phyloP scores from a whole-genome alignment of 2,797 vertebrate genomes.

The Rhinatrema bivittatum region DNA sequence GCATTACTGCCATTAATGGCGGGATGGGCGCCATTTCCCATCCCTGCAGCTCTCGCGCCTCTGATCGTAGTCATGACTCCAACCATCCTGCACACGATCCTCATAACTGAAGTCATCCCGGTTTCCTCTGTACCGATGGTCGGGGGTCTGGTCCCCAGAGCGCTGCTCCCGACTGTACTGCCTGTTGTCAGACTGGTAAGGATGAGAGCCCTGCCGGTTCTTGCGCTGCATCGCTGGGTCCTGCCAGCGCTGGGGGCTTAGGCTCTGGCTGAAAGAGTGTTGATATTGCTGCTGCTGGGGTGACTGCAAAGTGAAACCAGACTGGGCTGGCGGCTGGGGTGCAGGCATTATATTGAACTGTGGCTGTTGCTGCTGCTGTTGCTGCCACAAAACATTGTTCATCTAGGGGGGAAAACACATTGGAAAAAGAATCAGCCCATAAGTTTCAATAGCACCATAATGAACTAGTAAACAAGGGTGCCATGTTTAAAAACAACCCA shows the following conservation, averaged over 20 bases:
- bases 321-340: conserved; percentile 26
- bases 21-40: conserved; percentile 62
- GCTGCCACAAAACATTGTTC: conserved; percentile 63
- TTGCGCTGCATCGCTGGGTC: conserved; percentile 29
- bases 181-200: conserved; percentile 31
- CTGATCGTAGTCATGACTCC: conserved; percentile 56
- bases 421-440: accelerated
- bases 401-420: conserved; percentile 51
- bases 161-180: conserved; percentile 54
- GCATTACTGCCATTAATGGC: too few species aligned
- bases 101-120: conserved; percentile 60
- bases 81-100: conserved; percentile 49
- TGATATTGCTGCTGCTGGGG: conserved; percentile 17
- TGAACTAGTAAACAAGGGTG: too few species aligned
- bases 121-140: conserved; percentile 51
- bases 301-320: conserved; percentile 9
- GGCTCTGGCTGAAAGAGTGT: conserved; percentile 7
- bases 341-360: conserved; percentile 27
- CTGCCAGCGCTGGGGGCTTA: conserved; percentile 30
- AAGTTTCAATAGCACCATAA: too few species aligned
- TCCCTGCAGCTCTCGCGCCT: conserved; percentile 57
- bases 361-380: conserved; percentile 32
- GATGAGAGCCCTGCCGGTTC: conserved; percentile 47
- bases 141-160: conserved; percentile 31
- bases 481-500: accelerated